Evolutionary conservation across 2,797 vertebrate species (phyloP).

Genomic region (Enteromius argenteus): DNA sequence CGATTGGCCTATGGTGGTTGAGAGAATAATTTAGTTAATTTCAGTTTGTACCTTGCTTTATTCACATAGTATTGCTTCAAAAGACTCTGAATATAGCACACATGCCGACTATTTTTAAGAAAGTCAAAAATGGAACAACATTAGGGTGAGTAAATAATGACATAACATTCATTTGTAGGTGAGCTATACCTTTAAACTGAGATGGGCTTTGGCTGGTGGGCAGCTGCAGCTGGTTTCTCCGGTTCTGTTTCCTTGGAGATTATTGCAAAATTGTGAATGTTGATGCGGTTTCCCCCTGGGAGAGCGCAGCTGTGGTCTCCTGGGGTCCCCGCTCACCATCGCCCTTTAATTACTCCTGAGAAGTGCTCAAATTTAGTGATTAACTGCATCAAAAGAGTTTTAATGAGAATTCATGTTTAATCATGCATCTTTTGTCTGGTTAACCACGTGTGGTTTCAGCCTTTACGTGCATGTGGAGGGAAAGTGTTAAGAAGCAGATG

Average conservation of each 20-base stretch:
- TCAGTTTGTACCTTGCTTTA: too few species aligned
- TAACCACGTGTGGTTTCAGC: constrained; percentile 7
- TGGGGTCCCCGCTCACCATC: neutral
- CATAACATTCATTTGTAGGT: neutral
- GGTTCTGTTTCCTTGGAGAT: constrained; percentile 30
- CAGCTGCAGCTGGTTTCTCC: neutral
- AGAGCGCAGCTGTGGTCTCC: constrained; percentile 36
- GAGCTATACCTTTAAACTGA: neutral
- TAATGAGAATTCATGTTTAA: constrained; percentile 49
- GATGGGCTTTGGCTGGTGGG: neutral
- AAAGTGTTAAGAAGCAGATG: constrained; percentile 28
- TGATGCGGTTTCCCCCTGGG: neutral
- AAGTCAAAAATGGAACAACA: too few species aligned
- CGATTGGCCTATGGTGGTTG: too few species aligned
- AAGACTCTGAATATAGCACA: neutral
- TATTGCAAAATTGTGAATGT: constrained; percentile 9
- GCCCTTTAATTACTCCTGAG: constrained; percentile 44
- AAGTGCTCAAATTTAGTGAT: constrained; percentile 44
- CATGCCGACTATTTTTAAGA: neutral
- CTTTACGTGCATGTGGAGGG: neutral
- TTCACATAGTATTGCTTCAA: neutral
- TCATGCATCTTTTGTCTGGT: constrained; percentile 36
- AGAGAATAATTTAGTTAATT: too few species aligned
- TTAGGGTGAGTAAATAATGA: neutral
- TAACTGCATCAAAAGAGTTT: constrained; percentile 45